A percentile compares a stretch with the other conserved stretches of the same genome.
These are phyloP conservation scores for Thysanoteuthis rhombus DNA, from an alignment of 2,888 invertebrate genomes.

Conservation along the genomic window DNA sequence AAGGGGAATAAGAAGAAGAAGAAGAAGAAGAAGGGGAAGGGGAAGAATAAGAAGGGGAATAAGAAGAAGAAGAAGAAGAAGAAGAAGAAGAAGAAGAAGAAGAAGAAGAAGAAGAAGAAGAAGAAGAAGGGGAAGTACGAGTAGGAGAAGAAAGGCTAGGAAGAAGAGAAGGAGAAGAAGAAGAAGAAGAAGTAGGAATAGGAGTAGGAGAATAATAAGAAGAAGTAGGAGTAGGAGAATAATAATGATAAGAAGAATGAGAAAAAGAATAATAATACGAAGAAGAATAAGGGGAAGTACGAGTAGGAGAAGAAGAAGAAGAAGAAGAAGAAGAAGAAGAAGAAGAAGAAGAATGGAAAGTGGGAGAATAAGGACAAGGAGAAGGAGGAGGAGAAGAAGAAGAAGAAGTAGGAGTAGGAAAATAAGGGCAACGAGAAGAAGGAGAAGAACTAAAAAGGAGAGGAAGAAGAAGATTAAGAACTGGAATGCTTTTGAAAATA, in stretches of 20 bases:
- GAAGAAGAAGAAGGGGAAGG: neutral
- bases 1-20: neutral
- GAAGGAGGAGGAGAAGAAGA: neutral
- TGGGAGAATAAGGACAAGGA: neutral
- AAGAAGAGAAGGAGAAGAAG: no score
- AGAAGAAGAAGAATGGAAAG: neutral
- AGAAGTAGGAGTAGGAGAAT: no score
- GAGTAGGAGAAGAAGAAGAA: neutral
- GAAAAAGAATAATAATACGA: neutral
- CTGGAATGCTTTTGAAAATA: no score
- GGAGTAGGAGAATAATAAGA: no score
- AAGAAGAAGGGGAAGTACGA: neutral
- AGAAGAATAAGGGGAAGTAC: neutral
- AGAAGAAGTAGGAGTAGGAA: no score
- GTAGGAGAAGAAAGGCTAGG: neutral
- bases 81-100: neutral
- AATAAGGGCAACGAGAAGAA: no score
- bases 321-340: neutral
- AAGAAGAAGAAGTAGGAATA: no score
- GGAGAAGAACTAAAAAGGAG: no score
- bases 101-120: neutral
- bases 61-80: no score
- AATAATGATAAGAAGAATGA: neutral
- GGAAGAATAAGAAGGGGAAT: no score
- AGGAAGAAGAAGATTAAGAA: no score